Evolutionary conservation across 2,113 vertebrate genomes (phyloP).

Genomic region (Sinocyclocheilus anshuiensis): DNA sequence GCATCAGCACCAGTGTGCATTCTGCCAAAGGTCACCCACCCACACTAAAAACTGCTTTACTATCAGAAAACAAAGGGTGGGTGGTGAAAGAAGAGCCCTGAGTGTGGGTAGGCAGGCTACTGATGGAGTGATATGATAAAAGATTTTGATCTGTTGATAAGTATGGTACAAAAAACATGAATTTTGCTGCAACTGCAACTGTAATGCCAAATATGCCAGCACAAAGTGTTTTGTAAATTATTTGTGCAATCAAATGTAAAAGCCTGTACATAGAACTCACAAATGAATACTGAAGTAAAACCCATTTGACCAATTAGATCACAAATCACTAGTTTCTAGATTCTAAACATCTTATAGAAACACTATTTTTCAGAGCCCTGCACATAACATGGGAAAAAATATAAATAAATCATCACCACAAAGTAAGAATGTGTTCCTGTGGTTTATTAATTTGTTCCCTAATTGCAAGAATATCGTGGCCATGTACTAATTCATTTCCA

Average conservation of each 20-base stretch:
- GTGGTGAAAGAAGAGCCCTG: constrained; percentile 28
- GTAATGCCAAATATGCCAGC: neutral
- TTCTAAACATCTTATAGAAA: no score
- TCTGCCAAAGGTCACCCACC: constrained; percentile 44
- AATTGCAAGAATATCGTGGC: no score
- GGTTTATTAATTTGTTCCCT: no score
- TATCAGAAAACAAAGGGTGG: constrained; percentile 20
- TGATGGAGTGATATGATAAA: constrained; percentile 34
- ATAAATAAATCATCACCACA: no score
- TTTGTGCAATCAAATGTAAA: neutral
- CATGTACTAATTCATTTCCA: no score
- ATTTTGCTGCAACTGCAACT: neutral
- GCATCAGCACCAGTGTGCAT: constrained; percentile 25
- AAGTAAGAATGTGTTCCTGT: no score
- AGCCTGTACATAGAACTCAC: neutral
- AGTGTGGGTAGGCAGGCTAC: constrained; percentile 32
- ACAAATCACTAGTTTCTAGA: no score
- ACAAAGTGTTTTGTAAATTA: neutral
- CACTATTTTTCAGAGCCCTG: no score
- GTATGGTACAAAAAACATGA: neutral
- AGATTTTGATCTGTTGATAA: constrained; percentile 31
- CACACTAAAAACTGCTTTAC: constrained; percentile 51
- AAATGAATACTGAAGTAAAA: neutral
- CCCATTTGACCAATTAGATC: neutral
- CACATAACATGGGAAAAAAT: no score